Evolutionary conservation across 2,113 vertebrate genomes (phyloP).

Genomic region (Cettia cetti): DNA sequence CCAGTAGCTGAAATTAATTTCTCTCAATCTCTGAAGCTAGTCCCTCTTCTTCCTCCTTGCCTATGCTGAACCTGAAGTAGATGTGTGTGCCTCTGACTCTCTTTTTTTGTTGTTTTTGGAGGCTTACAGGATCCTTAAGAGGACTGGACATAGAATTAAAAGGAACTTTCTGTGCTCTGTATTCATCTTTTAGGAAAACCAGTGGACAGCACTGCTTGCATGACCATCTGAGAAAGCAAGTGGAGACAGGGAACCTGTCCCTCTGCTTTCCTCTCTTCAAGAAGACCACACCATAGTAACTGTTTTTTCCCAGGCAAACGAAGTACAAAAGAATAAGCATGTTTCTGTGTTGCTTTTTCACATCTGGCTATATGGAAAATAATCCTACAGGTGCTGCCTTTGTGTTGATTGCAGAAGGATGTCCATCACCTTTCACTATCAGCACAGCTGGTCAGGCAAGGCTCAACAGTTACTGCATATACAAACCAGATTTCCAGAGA

Average conservation of each 20-base stretch:
- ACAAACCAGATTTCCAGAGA: background rate
- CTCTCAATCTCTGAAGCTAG: background rate
- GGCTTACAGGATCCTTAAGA: background rate
- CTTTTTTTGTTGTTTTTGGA: background rate
- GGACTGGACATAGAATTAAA: background rate
- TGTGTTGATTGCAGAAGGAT: background rate
- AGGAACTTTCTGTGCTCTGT: background rate
- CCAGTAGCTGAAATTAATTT: background rate
- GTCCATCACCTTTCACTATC: rapidly evolving
- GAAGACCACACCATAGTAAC: background rate
- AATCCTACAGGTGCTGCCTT: background rate
- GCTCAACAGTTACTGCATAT: background rate
- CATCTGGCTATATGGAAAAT: background rate
- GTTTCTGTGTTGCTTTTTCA: background rate
- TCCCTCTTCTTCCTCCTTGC: background rate
- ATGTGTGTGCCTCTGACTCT: background rate
- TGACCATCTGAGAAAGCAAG: background rate
- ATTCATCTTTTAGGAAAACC: background rate
- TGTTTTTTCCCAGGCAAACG: background rate
- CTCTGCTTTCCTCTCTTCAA: background rate
- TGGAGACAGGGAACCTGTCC: background rate
- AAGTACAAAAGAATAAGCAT: background rate
- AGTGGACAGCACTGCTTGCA: background rate
- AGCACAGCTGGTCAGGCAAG: background rate
- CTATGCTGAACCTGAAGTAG: background rate